Evolutionary conservation across 2,888 invertebrate genomes (phyloP), one percentile per base, ranked within the genome.

Genomic region (Pinctada fucata): DNA sequence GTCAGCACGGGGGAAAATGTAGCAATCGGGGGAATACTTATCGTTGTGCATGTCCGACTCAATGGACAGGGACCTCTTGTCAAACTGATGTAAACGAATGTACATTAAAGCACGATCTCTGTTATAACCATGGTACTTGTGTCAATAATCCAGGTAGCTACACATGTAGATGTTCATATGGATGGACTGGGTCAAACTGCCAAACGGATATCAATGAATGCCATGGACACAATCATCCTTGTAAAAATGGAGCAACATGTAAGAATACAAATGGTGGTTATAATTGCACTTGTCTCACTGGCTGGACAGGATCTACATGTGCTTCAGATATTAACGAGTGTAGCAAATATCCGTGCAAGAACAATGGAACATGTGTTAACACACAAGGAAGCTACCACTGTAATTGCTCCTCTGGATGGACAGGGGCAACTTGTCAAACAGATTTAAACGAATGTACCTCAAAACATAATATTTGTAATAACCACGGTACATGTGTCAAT

Each of bases 361-460:
- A 49, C 4, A 45, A 31, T 8, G 72, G 72, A 50, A 63, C 66
- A 10, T 77, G 77, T 49, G 68, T 52, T 1, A 77, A 77, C 50
- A 72, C 71, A 31, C 31, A 5, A 8, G 72, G 58, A 48, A 72
- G 67, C 4, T 77, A 72, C 63, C 49, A 51, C 31, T 77, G 77
- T 47, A 66, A 77, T 48, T 68, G 86, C 83, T 75, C 78, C 8
- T n/a, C 72, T 3, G 86, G 86, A 67, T 86, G 84, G 81, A 80
- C 58, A 3, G 85, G 84, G 8, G 70, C 31, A 64, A 45, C 52
- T 0, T 78, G 78, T 67, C 50, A 31, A 13, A 4, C 50, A 66
- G 76, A 77, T 47, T 10, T 65, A 5, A 45, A 77, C n/a, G 76
- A 77, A 70, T 77, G 76, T 16, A 31, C 58, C n/a, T 45, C 47